These are phyloP conservation scores for Brachyhypopomus gauderio DNA, from an alignment of 2,113 vertebrate genomes.

Conservation along the genomic window DNA sequence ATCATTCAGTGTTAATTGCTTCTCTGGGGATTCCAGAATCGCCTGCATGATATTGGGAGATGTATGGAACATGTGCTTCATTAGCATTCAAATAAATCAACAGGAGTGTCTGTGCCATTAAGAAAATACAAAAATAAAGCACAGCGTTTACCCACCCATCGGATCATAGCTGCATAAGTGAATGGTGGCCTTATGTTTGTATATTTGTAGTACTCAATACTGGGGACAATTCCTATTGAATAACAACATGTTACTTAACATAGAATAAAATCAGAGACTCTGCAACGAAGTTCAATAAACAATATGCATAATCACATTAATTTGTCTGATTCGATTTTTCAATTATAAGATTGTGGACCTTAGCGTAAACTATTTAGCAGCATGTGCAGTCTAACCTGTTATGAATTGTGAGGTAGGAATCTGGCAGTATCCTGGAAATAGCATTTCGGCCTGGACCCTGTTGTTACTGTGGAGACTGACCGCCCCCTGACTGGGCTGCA, in stretches of 20 bases:
- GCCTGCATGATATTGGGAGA: constrained; percentile 63
- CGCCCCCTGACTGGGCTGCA: constrained; percentile 32
- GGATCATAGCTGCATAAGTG: constrained; percentile 79
- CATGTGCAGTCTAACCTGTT: constrained; percentile 44
- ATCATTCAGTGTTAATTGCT: constrained; percentile 79
- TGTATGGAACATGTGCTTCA: neutral
- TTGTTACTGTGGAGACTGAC: constrained; percentile 28
- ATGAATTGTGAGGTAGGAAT: constrained; percentile 52
- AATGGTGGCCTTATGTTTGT: constrained; percentile 77
- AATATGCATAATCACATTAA: neutral
- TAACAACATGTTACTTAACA: constrained; percentile 1
- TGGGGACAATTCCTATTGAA: constrained; percentile 70
- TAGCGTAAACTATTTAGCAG: no score
- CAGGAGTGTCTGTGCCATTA: neutral
- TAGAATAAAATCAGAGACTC: neutral
- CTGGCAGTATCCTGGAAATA: constrained; percentile 53
- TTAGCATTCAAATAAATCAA: neutral
- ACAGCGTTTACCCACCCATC: constrained; percentile 73
- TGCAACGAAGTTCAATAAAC: neutral
- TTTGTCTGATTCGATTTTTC: neutral
- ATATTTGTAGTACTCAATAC: constrained; percentile 76
- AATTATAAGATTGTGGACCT: neutral
- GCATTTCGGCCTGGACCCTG: constrained; percentile 32
- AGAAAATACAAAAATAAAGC: neutral
- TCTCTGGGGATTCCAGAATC: constrained; percentile 76